Conservation (phyloP, 2,113 vertebrate genomes). For the Gobius niger region DNA sequence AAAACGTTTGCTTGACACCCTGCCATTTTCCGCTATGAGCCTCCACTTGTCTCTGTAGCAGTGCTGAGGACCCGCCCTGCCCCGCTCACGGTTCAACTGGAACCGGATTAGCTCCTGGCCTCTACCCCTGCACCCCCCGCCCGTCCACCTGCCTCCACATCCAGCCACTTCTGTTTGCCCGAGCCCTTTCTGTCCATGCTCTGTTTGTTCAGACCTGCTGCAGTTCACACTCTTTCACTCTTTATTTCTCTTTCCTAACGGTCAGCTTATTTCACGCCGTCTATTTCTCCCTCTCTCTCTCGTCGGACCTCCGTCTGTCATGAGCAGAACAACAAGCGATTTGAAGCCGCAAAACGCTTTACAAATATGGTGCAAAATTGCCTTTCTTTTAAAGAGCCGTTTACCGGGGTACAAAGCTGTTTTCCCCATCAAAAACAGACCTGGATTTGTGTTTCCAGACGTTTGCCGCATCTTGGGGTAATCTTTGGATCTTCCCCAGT, state of each 20-base stretch:
- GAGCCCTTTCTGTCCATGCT: slow-evolving; percentile 30
- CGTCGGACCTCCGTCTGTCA: no score
- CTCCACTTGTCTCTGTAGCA: slow-evolving; percentile 7
- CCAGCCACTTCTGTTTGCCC: slow-evolving; percentile 52
- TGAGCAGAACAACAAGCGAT: no score
- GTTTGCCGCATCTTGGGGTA: no score
- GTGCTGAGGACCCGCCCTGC: slow-evolving; percentile 48
- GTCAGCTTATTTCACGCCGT: no score
- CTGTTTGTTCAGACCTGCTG: slow-evolving; percentile 63
- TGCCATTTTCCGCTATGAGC: background rate
- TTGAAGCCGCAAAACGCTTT: no score
- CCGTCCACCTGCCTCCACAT: slow-evolving; percentile 20
- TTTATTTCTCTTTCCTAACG: slow-evolving; percentile 3
- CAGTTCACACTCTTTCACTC: slow-evolving; percentile 50
- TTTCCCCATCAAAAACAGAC: no score
- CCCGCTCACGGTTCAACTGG: slow-evolving; percentile 53
- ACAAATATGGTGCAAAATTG: no score
- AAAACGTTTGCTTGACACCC: no score
- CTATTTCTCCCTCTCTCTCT: slow-evolving; percentile 28
- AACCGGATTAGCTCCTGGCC: slow-evolving; percentile 60
- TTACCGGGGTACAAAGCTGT: no score
- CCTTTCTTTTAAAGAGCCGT: no score
- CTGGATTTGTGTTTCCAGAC: no score
- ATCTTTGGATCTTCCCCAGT: no score
- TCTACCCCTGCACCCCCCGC: slow-evolving; percentile 7